phyloP scores from a whole-genome alignment of 2,113 vertebrate species.

The Elaphurus davidianus region DNA sequence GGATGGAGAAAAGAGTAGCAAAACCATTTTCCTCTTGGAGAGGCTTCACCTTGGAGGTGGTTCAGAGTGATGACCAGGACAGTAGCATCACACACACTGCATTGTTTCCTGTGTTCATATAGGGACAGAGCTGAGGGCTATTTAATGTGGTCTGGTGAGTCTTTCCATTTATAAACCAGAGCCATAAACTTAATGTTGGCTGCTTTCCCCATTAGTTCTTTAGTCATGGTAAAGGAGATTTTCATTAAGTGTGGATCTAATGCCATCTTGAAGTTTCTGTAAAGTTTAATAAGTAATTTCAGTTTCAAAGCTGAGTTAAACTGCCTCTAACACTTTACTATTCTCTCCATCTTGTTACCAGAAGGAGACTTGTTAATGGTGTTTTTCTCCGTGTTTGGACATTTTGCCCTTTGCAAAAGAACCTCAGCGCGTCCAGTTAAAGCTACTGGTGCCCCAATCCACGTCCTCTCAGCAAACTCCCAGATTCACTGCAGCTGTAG shows the following conservation, averaged over 20 bases:
- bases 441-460: too few relatives aligned
- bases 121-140: neutral
- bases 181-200: neutral
- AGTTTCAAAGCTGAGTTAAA: neutral
- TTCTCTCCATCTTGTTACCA: neutral
- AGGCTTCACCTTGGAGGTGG: neutral
- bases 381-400: neutral
- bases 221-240: neutral
- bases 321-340: neutral
- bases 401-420: neutral
- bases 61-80: neutral
- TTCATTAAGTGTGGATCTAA: neutral
- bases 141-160: neutral
- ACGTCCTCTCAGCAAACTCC: neutral
- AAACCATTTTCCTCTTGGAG: neutral
- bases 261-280: neutral
- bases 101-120: neutral
- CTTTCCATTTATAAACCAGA: neutral
- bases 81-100: neutral
- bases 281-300: neutral
- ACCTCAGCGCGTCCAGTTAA: neutral
- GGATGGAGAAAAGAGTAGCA: neutral
- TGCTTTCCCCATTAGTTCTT: conserved; percentile 8
- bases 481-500: neutral
- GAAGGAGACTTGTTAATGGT: neutral